Evolutionary conservation across 2,113 vertebrate species (phyloP), one percentile per base, ranked within the genome.

Genomic region (Hippocampus zosterae): DNA sequence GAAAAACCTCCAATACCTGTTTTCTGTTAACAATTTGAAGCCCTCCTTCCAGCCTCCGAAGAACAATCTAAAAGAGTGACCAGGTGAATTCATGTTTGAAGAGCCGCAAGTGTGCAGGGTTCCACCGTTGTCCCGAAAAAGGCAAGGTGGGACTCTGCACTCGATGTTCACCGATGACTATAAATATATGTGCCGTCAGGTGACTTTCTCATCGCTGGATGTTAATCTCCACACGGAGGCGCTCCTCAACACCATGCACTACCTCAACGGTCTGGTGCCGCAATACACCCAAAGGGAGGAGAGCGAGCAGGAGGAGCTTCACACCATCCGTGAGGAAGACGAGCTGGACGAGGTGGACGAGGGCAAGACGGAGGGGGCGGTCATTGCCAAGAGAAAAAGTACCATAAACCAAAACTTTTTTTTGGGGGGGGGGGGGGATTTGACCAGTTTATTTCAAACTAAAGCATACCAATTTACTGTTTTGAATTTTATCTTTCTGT

Each of bases 201-300:
- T 92, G 76, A 95, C 93, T 82, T 96, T 99, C 85, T 98, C 97
- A 18, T 99, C 97, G 62, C 80, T 99, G 86, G 97, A 99, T 85
- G 81, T 98, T 74, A 95, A 98, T 88, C 93, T 99, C 69, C 96
- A 99, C 76, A 96, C 94, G 0, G 96, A 99, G 88, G 94, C 96
- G 78, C 92, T 99, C 44, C 88, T 98, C 55, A 97, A 90, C 84
- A 88, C 95, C 70, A 94, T 98, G 79, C 96, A 91, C 89, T 98
- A 95, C 78, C 77, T 99, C 75, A 94, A 77, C 83, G 95, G 90
- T 84, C 91, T 96, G 23, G 70, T 95, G 37, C 95, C 95, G 56
- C 88, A 89, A 19, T 86, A 93, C n/a, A 62, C 72, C 10, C 86
- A 55, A 23, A n/a, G 87, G 75, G 88, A 89, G 78, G 94, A 93